A percentile compares a stretch with the other conserved stretches of the same genome.
phyloP scores from a whole-genome alignment of 1,140 invertebrate genomes.

The Brachionus sp. region DNA sequence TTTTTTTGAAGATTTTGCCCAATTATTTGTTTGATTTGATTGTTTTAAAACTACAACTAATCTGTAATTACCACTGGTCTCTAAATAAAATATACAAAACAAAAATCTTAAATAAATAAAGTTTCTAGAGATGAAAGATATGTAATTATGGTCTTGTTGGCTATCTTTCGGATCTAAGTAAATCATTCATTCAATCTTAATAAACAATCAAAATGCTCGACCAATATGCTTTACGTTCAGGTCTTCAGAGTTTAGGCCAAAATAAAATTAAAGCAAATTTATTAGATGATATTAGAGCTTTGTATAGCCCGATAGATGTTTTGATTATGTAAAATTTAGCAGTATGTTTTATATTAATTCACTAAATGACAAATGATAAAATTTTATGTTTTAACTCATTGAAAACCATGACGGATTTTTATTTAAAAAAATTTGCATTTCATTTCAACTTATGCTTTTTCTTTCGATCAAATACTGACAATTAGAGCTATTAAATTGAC shows the following conservation, averaged over 20 bases:
- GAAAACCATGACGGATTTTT: too few relatives aligned
- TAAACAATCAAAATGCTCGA: background rate
- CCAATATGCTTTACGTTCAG: background rate
- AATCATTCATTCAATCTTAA: background rate
- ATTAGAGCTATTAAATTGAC: too few relatives aligned
- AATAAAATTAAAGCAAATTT: background rate
- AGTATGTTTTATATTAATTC: background rate
- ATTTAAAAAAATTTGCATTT: too few relatives aligned
- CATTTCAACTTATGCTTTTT: too few relatives aligned
- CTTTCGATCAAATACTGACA: too few relatives aligned
- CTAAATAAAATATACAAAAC: conserved; percentile 1
- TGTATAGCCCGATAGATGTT: background rate
- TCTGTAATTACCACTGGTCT: background rate
- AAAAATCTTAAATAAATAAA: background rate
- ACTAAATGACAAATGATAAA: background rate
- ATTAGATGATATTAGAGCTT: background rate
- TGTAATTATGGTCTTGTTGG: background rate
- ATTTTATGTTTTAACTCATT: too few relatives aligned
- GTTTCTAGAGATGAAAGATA: background rate
- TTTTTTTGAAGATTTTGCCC: background rate
- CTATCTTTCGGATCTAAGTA: background rate
- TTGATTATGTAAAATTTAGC: background rate
- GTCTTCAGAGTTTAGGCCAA: background rate
- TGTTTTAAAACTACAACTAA: background rate
- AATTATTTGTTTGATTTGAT: background rate